Evolutionary conservation across 2,113 vertebrate species (phyloP), one percentile per base, ranked within the genome.

Genomic region (Megaleporinus macrocephalus): DNA sequence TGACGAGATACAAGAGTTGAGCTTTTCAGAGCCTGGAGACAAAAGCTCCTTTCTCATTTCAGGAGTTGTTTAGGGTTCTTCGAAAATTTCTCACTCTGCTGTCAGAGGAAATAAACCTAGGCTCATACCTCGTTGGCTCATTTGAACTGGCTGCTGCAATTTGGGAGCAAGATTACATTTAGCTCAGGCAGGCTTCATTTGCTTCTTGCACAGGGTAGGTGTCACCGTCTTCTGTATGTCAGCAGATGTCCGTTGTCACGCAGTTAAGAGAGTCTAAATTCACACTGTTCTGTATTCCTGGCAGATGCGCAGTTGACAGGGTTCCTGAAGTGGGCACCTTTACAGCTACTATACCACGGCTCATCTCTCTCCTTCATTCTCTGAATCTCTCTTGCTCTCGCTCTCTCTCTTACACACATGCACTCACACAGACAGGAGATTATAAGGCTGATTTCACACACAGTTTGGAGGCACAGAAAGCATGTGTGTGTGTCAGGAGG

Each of bases 221-320:
- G 30, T 36, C 65, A 36, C 16, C 4, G 6, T 15, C 16, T 15
- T 20, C 27, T 33, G 14, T 18, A 53, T 16, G 14, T 53, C 51
- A 53, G 51, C 65, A 68, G 30, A 68, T 36, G 33, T 41, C 65
- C 12, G 36, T 4, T 36, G 30, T 68, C 65, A 36, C 6, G 16
- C 29, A 20, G 65, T 20, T 6, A 20, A 36, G 10, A 66, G 29
- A 36, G 65, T 12, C 16, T 36, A 36, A 59, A 59, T 20, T 72
- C 47, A 51, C 1, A 18, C 26, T 4, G 24, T 10, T 61, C n/a
- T 76, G 73, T 10, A 61, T 26, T 22, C 33, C 66, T 83, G 12
- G 71, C 71, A 86, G 82, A 88, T 88, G 81, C 85, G 71, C 3
- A 86, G 86, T 84, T 87, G 81, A 87, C 79, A 83, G 76, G 59